These are phyloP conservation scores for Drosophila dunni DNA, from an alignment of 1,140 invertebrate species.

Conservation along the genomic window DNA sequence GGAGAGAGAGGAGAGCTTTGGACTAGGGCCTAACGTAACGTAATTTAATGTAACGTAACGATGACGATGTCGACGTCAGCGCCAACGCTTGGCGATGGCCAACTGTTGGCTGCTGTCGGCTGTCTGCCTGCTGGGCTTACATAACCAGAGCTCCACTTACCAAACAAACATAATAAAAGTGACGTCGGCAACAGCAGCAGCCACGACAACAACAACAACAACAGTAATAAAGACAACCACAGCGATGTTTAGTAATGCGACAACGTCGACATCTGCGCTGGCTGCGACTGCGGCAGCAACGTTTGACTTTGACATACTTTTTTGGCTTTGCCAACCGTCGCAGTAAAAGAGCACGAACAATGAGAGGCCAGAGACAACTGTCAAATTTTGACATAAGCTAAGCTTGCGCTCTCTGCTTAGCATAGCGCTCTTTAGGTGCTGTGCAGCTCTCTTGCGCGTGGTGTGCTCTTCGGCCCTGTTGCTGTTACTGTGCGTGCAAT, in stretches of 20 bases:
- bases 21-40: slow-evolving; percentile 60
- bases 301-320: slow-evolving; percentile 84
- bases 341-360: slow-evolving; percentile 47
- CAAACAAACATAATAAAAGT: slow-evolving; percentile 79
- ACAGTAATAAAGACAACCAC: slow-evolving; percentile 27
- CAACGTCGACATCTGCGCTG: slow-evolving; percentile 28
- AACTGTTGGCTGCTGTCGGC: slow-evolving; percentile 68
- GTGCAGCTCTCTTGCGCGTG: slow-evolving; percentile 6
- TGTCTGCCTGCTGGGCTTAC: slow-evolving; percentile 54
- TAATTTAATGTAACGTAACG: slow-evolving; percentile 9
- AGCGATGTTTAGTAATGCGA: slow-evolving; percentile 63
- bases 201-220: slow-evolving; percentile 31
- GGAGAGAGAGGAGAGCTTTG: slow-evolving; percentile 27
- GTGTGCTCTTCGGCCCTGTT: slow-evolving; percentile 56
- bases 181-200: slow-evolving; percentile 42
- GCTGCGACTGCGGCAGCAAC: slow-evolving; percentile 46
- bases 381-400: slow-evolving; percentile 61
- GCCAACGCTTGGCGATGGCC: slow-evolving; percentile 32
- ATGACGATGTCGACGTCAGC: neutral
- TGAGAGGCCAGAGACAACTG: slow-evolving; percentile 39
- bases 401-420: slow-evolving; percentile 41
- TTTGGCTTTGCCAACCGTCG: slow-evolving; percentile 52
- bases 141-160: slow-evolving; percentile 77
- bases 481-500: slow-evolving; percentile 26
- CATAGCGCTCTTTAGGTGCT: slow-evolving; percentile 13